These are phyloP conservation scores for Neomicropteryx cornuta DNA, from an alignment of 1,140 invertebrate genomes.

Conservation along the genomic window DNA sequence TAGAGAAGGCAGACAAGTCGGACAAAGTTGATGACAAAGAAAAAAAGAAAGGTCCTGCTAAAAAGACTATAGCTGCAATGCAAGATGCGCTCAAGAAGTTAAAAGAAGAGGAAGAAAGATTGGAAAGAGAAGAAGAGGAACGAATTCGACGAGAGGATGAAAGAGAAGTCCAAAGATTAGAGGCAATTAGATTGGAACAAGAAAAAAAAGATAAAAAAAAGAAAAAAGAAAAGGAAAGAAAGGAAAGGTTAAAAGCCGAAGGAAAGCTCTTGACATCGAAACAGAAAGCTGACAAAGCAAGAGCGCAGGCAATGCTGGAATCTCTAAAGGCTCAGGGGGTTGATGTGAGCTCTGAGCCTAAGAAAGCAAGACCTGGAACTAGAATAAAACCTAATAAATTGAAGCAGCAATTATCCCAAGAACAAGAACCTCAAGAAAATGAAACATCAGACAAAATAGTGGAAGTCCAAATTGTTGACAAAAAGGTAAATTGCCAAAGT, in stretches of 20 bases:
- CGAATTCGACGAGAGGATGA: conserved; percentile 61
- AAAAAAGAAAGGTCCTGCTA: conserved; percentile 57
- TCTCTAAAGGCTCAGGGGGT: conserved; percentile 76
- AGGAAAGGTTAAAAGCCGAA: conserved; percentile 86
- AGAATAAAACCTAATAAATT: conserved; percentile 62
- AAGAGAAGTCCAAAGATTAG: conserved; percentile 56
- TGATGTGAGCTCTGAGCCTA: conserved; percentile 46
- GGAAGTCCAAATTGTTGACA: conserved; percentile 45
- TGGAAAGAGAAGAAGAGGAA: conserved; percentile 72
- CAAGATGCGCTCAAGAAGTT: conserved; percentile 77
- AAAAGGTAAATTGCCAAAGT: conserved; percentile 34
- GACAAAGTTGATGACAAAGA: conserved; percentile 45
- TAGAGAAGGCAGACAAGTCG: conserved; percentile 29
- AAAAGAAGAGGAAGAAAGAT: conserved; percentile 82
- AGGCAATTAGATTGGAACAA: conserved; percentile 69
- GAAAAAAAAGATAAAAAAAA: conserved; percentile 87
- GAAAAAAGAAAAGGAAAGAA: conserved; percentile 89
- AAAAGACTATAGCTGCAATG: conserved; percentile 76
- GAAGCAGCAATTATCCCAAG: conserved; percentile 45
- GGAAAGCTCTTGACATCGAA: conserved; percentile 88
- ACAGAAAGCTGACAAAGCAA: conserved; percentile 80
- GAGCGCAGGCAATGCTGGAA: conserved; percentile 80
- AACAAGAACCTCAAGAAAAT: conserved; percentile 31
- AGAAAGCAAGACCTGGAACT: conserved; percentile 60
- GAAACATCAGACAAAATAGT: conserved; percentile 42